Evolutionary conservation across 53 echinoderm and acorn worm species (phyloP), one percentile per base, ranked within the genome.

Genomic region (Temnopleurus reevesii): DNA sequence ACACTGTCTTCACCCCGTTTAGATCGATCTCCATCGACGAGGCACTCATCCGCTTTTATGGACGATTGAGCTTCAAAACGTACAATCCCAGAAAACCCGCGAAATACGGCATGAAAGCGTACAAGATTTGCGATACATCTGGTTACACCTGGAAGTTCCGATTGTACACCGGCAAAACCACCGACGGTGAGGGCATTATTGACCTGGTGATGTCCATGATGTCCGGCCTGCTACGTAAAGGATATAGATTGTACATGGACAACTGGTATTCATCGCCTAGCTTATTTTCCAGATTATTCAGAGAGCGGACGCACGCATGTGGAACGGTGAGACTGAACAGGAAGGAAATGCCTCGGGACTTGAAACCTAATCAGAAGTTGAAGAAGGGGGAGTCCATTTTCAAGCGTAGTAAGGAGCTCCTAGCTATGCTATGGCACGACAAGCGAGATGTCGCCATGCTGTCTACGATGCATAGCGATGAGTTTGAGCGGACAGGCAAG

Each of bases 81-180:
- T 84, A 91, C 91, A 91, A 84, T 76, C 90, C 81, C 2, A 17
- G 54, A 2, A 90, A 90, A 26, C 59, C 90, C 31, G 79, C 55
- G 8, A 81, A 90, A 33, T 81, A 79, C 58, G 90, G 90, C 26
- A 90, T 81, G 77, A 90, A 90, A 81, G 79, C 55, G 9, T 90
- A 41, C 55, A 77, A 79, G 55, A 45, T 90, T 19, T 90, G 57
- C 43, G 90, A 90, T 9, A 31, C 92, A n/a, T 34, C 61, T 30
- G 84, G 90, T 46, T 90, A 90, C 29, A 59, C 38, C 5, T 83
- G 90, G 19, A 47, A 65, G 7, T 92, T 89, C 41, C 17, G 76
- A 33, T 54, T 92, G 36, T 89, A 89, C 44, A 82, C 83, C 3
- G 90, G 89, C 23, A 92, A 27, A 65, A 33, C 18, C 4, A n/a